Base-by-base conservation (phyloP, 2,888 invertebrate species). In the Siphonodentalium dalli region DNA sequence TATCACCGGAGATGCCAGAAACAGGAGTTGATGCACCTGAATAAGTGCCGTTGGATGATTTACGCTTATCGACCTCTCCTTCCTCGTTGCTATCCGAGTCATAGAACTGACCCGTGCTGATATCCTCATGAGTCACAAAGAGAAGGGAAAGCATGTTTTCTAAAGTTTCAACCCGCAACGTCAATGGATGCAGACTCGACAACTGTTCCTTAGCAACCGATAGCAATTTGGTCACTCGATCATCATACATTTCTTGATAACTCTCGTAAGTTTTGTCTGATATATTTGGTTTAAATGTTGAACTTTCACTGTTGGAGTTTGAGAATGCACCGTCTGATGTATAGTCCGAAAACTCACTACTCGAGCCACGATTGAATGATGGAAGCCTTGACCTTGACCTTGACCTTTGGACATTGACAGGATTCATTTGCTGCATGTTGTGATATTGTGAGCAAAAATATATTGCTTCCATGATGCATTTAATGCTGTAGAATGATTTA, bases 111-210 rank as follows among this genome's bases (percentile, higher is more conserved):
- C n/a, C n/a, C n/a, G n/a, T n/a, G n/a, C n/a, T n/a, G 57, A 88
- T 84, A 73, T 88, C 86, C 70, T 88, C 87, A 65, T 86, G 85
- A 62, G 87, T 85, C 41, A 89, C 71, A 78, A 90, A 89, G 33
- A 90, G 83, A 65, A 90, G 85, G 0, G 87, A 85, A 77, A 90
- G 90, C 61, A 90, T 85, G 77, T 89, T 87, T 77, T 90, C 89
- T 49, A 90, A 84, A 0, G 89, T 84, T 82, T 89, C 88, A 1
- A 85, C 64, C 23, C 79, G 60, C 42, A 69, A 75, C 8, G 72
- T 69, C 44, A 79, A 61, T 23, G 79, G 78, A 46, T 73, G 74
- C 23, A 78, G 54, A 35, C 64, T 63, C 6, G 67, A 46, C 8
- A 78, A 55, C 27, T 68, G 71, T 11, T 61, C 54, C 50, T 65